Evolutionary conservation across 2,888 invertebrate genomes (phyloP).

Genomic region (Andrena camellia): DNA sequence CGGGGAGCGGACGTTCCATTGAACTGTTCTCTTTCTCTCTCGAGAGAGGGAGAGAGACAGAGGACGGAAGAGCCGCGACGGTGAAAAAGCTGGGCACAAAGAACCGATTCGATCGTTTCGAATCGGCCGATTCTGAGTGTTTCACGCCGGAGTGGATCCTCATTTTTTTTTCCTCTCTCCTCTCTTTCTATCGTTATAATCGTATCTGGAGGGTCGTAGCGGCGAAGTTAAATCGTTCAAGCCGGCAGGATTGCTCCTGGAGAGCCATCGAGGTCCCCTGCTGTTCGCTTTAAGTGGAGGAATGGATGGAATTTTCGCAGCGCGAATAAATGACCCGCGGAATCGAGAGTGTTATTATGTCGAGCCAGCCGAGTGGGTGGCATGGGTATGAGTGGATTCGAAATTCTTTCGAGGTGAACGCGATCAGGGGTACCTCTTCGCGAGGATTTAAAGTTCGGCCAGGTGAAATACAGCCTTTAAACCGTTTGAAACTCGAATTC

Average conservation of each 20-base stretch:
- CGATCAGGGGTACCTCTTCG: constrained; percentile 19
- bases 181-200: neutral
- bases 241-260: neutral
- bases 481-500: constrained; percentile 31
- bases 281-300: constrained; percentile 4
- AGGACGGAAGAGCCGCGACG: neutral
- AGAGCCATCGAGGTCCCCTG: neutral
- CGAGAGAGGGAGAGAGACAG: constrained; percentile 21
- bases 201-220: neutral
- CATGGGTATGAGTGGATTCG: constrained; percentile 5
- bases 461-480: constrained; percentile 39
- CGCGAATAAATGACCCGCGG: constrained; percentile 29
- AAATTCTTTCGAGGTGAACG: constrained; percentile 38
- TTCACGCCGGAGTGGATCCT: constrained; percentile 13
- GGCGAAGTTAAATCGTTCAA: neutral
- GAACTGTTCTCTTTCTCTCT: constrained; percentile 51
- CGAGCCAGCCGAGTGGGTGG: neutral
- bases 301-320: constrained; percentile 4
- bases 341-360: constrained; percentile 26
- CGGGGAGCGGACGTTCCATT: constrained; percentile 61
- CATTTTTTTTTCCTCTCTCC: neutral
- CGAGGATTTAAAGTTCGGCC: constrained; percentile 44
- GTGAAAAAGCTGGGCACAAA: constrained; percentile 15
- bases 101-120: constrained; percentile 20
- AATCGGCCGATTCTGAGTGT: constrained; percentile 13